Evolutionary conservation across 92 coral and sea anemone species (phyloP).

Genomic region (Plumapathes pennacea): DNA sequence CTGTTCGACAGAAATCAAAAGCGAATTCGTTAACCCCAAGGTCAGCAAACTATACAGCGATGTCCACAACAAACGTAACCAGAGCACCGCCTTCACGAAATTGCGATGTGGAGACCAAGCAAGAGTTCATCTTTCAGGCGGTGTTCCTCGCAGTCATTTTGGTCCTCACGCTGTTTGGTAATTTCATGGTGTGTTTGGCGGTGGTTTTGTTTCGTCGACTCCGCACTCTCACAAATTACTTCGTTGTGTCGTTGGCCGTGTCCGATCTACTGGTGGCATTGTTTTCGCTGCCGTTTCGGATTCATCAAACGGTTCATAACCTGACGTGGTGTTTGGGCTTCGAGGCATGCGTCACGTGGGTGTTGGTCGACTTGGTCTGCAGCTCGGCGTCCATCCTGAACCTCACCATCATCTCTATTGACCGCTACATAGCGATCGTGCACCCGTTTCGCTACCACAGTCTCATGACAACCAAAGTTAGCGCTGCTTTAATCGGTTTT

Average conservation of each 20-base stretch:
- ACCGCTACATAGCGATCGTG: conserved; percentile 81
- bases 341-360: conserved; percentile 58
- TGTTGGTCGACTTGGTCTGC: conserved; percentile 68
- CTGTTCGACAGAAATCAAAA: too few species aligned
- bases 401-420: conserved; percentile 80
- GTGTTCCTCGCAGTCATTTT: conserved; percentile 64
- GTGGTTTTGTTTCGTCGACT: conserved; percentile 75
- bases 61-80: neutral
- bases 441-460: conserved; percentile 88
- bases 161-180: conserved; percentile 75
- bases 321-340: conserved; percentile 61
- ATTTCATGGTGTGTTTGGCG: conserved; percentile 66
- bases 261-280: conserved; percentile 72
- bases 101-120: too few species aligned
- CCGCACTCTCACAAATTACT: conserved; percentile 85
- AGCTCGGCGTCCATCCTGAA: conserved; percentile 90
- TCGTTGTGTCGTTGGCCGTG: conserved; percentile 86
- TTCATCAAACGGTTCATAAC: conserved; percentile 75
- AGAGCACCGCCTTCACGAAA: neutral
- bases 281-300: conserved; percentile 68
- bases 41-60: neutral
- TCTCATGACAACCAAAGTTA: conserved; percentile 63
- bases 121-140: conserved; percentile 52
- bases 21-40: too few species aligned
- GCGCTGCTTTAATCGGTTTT: conserved; percentile 42